Evolutionary conservation across 2,797 vertebrate species (phyloP).

Genomic region (Parambassis ranga): DNA sequence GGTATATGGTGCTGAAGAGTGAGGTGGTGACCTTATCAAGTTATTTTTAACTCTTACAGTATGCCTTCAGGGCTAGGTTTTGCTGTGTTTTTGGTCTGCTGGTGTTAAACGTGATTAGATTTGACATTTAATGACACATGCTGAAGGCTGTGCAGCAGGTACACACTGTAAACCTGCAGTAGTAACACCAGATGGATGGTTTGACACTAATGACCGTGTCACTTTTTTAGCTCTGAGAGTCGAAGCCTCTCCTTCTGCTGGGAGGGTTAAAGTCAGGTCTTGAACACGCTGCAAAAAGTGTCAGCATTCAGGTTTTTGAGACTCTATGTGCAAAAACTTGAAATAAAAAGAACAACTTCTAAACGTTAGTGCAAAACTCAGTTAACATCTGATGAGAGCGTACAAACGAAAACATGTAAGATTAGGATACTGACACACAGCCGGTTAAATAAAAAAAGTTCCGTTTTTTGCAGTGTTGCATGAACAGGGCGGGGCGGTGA

Average conservation of each 20-base stretch:
- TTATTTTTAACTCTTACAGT: background rate
- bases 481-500: conserved; percentile 50
- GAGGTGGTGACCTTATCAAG: background rate
- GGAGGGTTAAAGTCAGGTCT: conserved; percentile 53
- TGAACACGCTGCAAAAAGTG: conserved; percentile 43
- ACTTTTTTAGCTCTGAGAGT: background rate
- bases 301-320: background rate
- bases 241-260: background rate
- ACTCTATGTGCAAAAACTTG: background rate
- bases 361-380: background rate
- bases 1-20: background rate
- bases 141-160: conserved; percentile 11
- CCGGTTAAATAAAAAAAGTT: background rate
- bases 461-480: conserved; percentile 48
- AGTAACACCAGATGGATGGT: conserved; percentile 33
- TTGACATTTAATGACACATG: conserved; percentile 2
- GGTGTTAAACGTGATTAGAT: conserved; percentile 2
- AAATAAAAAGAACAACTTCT: background rate
- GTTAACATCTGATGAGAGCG: too few species aligned
- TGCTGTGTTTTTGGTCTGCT: background rate
- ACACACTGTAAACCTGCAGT: conserved; percentile 1
- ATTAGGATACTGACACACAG: too few species aligned
- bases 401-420: too few species aligned
- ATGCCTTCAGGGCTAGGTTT: background rate
- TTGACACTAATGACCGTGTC: conserved; percentile 17